These are phyloP conservation scores for Cyprinodon tularosa DNA, from an alignment of 2,113 vertebrate species.

Conservation along the genomic window DNA sequence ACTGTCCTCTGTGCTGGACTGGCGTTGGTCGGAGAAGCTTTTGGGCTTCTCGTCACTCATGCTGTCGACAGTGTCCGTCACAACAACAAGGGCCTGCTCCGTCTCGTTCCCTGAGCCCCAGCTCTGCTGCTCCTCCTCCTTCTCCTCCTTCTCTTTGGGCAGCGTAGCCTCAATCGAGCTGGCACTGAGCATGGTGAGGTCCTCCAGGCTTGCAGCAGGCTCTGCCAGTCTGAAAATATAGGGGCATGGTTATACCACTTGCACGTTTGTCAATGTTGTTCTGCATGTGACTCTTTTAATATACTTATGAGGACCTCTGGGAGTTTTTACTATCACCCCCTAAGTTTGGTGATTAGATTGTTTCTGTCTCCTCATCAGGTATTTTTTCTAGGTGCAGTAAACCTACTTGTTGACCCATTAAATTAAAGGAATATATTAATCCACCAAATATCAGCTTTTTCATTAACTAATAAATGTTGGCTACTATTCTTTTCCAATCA, in stretches of 20 bases:
- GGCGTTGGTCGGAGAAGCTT: constrained; percentile 48
- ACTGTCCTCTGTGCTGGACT: constrained; percentile 76
- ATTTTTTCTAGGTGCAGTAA: not conserved
- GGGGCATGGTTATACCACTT: constrained; percentile 1
- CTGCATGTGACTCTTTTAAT: constrained; percentile 20
- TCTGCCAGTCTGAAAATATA: constrained; percentile 85
- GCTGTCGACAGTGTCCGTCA: constrained; percentile 65
- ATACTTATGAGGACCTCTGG: constrained; percentile 56
- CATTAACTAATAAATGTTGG: no score
- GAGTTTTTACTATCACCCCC: not conserved
- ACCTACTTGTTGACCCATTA: no score
- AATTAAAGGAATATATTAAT: no score
- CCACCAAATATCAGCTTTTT: no score
- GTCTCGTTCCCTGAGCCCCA: constrained; percentile 71
- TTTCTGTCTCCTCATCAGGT: not conserved
- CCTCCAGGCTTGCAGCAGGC: constrained; percentile 92
- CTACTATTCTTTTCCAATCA: no score
- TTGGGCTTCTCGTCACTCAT: constrained; percentile 67
- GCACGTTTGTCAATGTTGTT: not conserved
- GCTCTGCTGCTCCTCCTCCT: constrained; percentile 46
- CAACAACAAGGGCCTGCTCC: constrained; percentile 72
- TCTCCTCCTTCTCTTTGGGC: constrained; percentile 66
- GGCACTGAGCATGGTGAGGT: constrained; percentile 91
- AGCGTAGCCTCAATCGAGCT: constrained; percentile 74
- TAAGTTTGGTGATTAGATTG: not conserved